phyloP scores from a whole-genome alignment of 23 tunicate species.

The Corella eumyota region DNA sequence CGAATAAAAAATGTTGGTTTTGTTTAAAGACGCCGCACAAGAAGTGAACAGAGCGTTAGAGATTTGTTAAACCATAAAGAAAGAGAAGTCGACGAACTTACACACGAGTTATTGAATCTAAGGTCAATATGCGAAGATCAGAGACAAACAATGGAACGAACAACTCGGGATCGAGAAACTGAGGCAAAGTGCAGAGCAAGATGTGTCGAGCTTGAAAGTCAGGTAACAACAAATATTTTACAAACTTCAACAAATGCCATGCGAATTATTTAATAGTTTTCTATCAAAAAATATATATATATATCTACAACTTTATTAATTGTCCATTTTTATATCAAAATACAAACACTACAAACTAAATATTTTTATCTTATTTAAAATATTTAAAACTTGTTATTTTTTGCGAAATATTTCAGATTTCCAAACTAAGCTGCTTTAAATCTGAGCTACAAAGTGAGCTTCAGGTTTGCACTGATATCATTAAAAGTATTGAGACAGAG shows the following conservation, averaged over 20 bases:
- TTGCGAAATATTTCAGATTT: conserved; percentile 16
- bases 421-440: conserved; percentile 24
- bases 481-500: conserved; percentile 37
- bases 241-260: too few relatives aligned
- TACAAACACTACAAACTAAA: too few relatives aligned
- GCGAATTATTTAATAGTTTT: too few relatives aligned
- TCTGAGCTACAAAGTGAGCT: conserved; percentile 32
- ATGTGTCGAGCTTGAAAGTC: conserved; percentile 46
- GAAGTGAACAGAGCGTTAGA: conserved; percentile 38
- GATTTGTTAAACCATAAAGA: conserved; percentile 46
- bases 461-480: conserved; percentile 26
- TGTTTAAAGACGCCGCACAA: conserved; percentile 17
- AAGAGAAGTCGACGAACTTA: conserved; percentile 40
- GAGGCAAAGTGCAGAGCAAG: conserved; percentile 41
- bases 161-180: conserved; percentile 12
- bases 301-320: too few relatives aligned
- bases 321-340: too few relatives aligned
- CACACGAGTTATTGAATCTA: conserved; percentile 30
- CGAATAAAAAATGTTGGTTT: too few relatives aligned
- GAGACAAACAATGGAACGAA: conserved; percentile 42
- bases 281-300: too few relatives aligned
- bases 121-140: conserved; percentile 31
- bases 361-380: too few relatives aligned
- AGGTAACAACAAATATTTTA: too few relatives aligned
- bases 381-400: too few relatives aligned